phyloP scores from a whole-genome alignment of 53 echinoderm and acorn worm species.

The Mesocentrotus franciscanus region DNA sequence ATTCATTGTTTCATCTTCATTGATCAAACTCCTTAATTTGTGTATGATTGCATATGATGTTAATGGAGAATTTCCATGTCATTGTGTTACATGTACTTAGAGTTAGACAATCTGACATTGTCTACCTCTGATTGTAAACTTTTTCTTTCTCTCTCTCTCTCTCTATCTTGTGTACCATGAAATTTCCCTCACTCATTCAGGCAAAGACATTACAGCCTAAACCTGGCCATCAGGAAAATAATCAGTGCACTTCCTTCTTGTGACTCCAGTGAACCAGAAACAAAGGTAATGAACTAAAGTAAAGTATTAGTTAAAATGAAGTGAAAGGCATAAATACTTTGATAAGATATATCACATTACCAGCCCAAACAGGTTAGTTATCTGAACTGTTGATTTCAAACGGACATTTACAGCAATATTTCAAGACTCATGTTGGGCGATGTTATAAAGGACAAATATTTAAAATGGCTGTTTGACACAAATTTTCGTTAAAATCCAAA shows the following conservation, averaged over 20 bases:
- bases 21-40: no score
- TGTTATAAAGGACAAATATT: no score
- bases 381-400: no score
- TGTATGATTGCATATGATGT: no score
- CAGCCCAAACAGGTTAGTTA: neutral
- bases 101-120: neutral
- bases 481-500: no score
- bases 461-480: no score
- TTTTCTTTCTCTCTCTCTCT: neutral
- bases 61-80: no score
- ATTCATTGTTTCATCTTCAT: no score
- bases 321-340: neutral
- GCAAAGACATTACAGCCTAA: slow-evolving; percentile 79
- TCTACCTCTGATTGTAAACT: neutral
- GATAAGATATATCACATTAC: neutral
- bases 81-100: neutral
- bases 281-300: slow-evolving; percentile 55
- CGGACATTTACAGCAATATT: no score
- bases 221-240: slow-evolving; percentile 76
- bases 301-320: no score
- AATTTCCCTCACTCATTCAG: slow-evolving; percentile 47
- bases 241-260: slow-evolving; percentile 60
- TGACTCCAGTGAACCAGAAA: slow-evolving; percentile 63
- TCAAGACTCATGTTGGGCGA: no score
- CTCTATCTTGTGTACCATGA: neutral